Evolutionary conservation across 2,888 invertebrate species (phyloP).

Genomic region (Amphipoea lucens): DNA sequence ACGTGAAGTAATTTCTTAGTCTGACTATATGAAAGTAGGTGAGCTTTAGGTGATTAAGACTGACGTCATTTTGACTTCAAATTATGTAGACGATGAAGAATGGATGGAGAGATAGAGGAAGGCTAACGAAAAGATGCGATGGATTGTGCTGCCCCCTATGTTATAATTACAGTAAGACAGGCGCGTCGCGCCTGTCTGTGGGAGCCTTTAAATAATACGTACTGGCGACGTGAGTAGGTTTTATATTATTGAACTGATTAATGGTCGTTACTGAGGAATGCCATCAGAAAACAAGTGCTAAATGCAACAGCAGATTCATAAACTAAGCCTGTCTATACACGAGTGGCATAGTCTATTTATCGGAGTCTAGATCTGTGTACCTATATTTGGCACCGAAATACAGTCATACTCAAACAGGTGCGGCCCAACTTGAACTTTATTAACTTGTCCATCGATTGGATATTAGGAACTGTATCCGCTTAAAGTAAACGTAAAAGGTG

Average conservation of each 20-base stretch:
- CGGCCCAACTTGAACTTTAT: conserved; percentile 20
- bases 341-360: not conserved
- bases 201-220: not conserved
- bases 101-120: not conserved
- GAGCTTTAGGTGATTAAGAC: not conserved
- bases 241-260: not conserved
- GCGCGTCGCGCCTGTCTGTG: no score
- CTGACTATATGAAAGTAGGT: not conserved
- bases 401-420: conserved; percentile 10
- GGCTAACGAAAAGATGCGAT: not conserved
- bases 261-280: not conserved
- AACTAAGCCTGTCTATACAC: not conserved
- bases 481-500: conserved; percentile 29
- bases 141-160: not conserved
- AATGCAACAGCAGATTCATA: not conserved
- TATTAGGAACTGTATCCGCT: conserved; percentile 24
- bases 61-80: not conserved
- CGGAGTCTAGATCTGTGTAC: not conserved
- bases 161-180: no score
- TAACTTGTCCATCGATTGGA: conserved; percentile 26
- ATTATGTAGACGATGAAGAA: not conserved
- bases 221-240: not conserved
- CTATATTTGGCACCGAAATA: conserved; percentile 9
- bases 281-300: not conserved
- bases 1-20: not conserved